Conservation (phyloP, 2,888 invertebrate genomes). For the Chloromyia formosa region DNA sequence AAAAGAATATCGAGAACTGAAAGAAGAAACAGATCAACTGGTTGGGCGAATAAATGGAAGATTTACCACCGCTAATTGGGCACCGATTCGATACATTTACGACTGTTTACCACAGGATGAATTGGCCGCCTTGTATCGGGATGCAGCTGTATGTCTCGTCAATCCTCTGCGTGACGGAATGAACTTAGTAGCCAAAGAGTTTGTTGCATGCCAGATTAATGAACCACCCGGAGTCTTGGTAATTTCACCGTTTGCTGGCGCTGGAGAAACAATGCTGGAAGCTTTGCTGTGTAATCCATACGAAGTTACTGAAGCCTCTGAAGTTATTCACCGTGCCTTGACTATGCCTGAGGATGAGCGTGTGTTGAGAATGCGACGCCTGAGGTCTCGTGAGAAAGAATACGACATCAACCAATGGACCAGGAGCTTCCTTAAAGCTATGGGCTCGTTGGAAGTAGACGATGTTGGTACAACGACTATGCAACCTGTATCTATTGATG, state of each 20-base stretch:
- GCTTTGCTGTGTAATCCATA: conserved; percentile 90
- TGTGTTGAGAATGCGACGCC: conserved; percentile 84
- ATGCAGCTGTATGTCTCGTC: conserved; percentile 86
- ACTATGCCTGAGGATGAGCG: conserved; percentile 92
- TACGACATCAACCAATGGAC: conserved; percentile 91
- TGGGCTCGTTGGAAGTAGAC: conserved; percentile 85
- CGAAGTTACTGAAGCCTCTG: conserved; percentile 86
- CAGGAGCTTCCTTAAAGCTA: conserved; percentile 85
- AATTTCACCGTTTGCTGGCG: conserved; percentile 90
- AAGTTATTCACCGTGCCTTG: conserved; percentile 84
- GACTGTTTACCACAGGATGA: conserved; percentile 89
- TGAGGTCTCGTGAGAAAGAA: conserved; percentile 80
- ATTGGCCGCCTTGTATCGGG: conserved; percentile 85
- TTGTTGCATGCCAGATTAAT: conserved; percentile 91
- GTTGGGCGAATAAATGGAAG: conserved; percentile 86
- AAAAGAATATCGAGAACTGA: conserved; percentile 87
- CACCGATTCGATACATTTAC: conserved; percentile 86
- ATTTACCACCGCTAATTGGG: conserved; percentile 92
- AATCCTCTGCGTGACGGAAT: conserved; percentile 89
- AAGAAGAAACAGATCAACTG: conserved; percentile 89
- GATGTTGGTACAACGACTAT: conserved; percentile 85
- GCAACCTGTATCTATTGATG: conserved; percentile 90
- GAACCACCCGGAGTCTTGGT: conserved; percentile 85
- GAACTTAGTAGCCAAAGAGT: conserved; percentile 93
- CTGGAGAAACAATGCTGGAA: conserved; percentile 94